These are phyloP conservation scores for Oriolus oriolus DNA, from an alignment of 2,113 vertebrate genomes.

Conservation along the genomic window DNA sequence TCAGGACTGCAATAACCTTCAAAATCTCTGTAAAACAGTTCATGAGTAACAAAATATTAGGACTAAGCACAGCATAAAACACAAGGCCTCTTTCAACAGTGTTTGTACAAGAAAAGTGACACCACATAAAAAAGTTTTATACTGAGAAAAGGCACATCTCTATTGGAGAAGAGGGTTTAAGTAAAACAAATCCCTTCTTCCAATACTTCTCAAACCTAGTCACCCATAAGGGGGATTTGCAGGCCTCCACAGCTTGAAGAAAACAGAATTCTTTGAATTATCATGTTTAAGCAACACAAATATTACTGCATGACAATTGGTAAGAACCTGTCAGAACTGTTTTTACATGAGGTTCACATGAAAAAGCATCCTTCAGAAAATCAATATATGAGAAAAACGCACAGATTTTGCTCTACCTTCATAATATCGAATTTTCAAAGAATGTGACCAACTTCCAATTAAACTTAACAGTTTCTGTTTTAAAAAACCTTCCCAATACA, in stretches of 20 bases:
- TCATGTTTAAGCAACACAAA: neutral
- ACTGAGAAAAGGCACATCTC: neutral
- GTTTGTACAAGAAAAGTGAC: neutral
- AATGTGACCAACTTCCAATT: neutral
- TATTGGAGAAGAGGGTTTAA: neutral
- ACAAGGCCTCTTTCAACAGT: neutral
- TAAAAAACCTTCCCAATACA: neutral
- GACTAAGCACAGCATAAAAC: neutral
- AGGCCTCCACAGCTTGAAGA: neutral
- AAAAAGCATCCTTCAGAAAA: neutral
- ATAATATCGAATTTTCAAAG: neutral
- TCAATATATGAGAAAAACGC: neutral
- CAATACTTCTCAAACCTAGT: neutral
- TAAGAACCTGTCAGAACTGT: neutral
- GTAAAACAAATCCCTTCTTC: neutral
- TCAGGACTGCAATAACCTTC: conserved; percentile 90
- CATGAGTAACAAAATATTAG: conserved; percentile 29
- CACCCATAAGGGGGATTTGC: neutral
- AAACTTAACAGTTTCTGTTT: neutral
- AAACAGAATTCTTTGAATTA: neutral
- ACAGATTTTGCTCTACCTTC: neutral
- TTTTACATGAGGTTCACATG: neutral
- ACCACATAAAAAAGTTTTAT: neutral
- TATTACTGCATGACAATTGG: neutral
- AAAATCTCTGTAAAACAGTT: conserved; percentile 85